Percentiles rank a stretch among this genome's conserved stretches.
These are phyloP conservation scores for Formicarius rufipectus DNA, from an alignment of 2,113 vertebrate genomes.

Conservation along the genomic window DNA sequence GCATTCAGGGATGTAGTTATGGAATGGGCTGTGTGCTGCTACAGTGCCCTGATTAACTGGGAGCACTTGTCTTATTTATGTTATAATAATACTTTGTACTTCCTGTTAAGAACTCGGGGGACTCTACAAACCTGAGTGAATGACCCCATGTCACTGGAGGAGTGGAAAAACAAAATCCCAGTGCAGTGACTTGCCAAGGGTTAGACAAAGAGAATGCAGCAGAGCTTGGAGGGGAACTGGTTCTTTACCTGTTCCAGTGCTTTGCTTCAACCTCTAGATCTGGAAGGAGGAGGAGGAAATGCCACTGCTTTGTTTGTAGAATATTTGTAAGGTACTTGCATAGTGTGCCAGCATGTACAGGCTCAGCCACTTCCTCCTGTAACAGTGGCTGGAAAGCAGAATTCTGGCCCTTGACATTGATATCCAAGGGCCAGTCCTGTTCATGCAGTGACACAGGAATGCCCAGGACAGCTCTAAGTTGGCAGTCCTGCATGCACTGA, in stretches of 20 bases:
- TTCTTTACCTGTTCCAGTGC: neutral
- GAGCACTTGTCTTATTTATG: neutral
- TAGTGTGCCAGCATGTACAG: neutral
- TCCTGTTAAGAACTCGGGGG: neutral
- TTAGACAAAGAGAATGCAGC: neutral
- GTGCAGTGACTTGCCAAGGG: neutral
- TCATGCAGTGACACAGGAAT: neutral
- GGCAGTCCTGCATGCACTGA: neutral
- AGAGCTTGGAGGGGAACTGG: neutral
- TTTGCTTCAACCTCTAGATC: neutral
- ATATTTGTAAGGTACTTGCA: neutral
- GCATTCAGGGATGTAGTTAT: neutral
- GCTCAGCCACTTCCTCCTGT: neutral
- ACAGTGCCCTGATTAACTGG: neutral
- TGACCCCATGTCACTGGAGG: neutral
- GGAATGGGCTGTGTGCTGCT: neutral
- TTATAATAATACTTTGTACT: neutral
- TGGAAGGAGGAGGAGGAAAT: constrained; percentile 35
- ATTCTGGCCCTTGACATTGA: neutral
- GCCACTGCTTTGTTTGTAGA: neutral
- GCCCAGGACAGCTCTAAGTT: neutral
- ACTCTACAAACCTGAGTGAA: constrained; percentile 6
- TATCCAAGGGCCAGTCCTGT: neutral
- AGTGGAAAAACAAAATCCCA: neutral
- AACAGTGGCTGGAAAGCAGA: neutral